phyloP scores from a whole-genome alignment of 2,888 invertebrate genomes.

The Cantharis rustica region DNA sequence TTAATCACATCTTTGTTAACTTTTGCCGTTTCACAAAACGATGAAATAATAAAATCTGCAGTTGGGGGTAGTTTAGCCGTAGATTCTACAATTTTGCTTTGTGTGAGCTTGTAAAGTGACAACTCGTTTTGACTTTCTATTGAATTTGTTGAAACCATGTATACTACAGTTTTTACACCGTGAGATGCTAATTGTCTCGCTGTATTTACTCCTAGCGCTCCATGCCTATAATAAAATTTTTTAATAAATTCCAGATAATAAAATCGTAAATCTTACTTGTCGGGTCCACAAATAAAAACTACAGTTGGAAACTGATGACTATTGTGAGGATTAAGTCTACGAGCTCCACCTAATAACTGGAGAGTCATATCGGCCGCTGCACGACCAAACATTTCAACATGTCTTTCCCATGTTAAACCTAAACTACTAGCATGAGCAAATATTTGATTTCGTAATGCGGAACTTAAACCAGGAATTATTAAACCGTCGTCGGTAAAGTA shows the following conservation, averaged over 20 bases:
- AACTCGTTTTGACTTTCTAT: slow-evolving; percentile 65
- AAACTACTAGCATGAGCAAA: slow-evolving; percentile 70
- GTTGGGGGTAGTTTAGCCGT: slow-evolving; percentile 57
- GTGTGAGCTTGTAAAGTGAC: slow-evolving; percentile 69
- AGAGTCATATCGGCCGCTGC: slow-evolving; percentile 85
- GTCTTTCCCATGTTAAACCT: slow-evolving; percentile 69
- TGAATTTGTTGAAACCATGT: slow-evolving; percentile 44
- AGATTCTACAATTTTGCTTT: slow-evolving; percentile 62
- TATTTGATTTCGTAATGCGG: slow-evolving; percentile 68
- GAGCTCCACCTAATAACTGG: slow-evolving; percentile 81
- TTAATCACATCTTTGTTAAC: slow-evolving; percentile 59
- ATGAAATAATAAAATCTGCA: slow-evolving; percentile 63
- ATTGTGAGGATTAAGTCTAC: slow-evolving; percentile 83
- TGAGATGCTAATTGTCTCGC: slow-evolving; percentile 83
- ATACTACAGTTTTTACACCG: slow-evolving; percentile 72
- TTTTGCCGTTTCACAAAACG: slow-evolving; percentile 58
- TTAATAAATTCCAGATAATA: not conserved
- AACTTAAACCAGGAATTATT: slow-evolving; percentile 75
- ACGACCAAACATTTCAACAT: slow-evolving; percentile 79
- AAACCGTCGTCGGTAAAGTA: slow-evolving; percentile 84
- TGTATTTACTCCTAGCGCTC: slow-evolving; percentile 74
- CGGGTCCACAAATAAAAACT: slow-evolving; percentile 73
- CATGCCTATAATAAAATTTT: slow-evolving; percentile 48
- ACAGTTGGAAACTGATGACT: slow-evolving; percentile 87
- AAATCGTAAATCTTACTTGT: slow-evolving; percentile 55